These are phyloP conservation scores for Rotaria macrura DNA, from an alignment of 2,888 invertebrate genomes.

Conservation along the genomic window DNA sequence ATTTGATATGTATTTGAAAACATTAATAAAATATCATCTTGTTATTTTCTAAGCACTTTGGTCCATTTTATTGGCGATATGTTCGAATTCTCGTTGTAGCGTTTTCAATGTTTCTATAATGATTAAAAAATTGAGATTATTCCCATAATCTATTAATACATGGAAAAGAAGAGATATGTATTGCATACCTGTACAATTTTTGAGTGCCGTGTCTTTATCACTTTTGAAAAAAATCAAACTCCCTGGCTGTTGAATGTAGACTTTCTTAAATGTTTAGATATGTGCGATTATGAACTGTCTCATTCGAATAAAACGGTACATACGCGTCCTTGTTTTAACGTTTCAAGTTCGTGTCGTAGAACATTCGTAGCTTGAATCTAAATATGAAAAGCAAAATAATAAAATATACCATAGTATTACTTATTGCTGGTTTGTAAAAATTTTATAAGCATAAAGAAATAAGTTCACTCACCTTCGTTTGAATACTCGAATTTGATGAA, in stretches of 20 bases:
- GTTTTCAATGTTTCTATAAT: not conserved
- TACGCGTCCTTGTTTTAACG: not conserved
- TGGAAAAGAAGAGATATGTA: too few relatives aligned
- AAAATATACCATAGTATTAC: not conserved
- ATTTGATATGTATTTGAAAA: too few relatives aligned
- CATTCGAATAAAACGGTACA: not conserved
- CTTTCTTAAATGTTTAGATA: not conserved
- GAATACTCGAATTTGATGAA: not conserved
- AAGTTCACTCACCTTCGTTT: not conserved
- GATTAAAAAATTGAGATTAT: not conserved
- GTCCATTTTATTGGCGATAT: not conserved
- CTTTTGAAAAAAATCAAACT: slow-evolving; percentile 28
- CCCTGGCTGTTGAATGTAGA: slow-evolving; percentile 19
- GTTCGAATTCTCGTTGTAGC: not conserved
- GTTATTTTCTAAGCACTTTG: not conserved
- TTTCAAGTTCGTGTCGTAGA: not conserved
- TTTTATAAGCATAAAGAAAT: too few relatives aligned
- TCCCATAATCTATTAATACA: too few relatives aligned
- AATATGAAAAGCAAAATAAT: too few relatives aligned
- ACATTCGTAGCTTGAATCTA: not conserved
- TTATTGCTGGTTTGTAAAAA: too few relatives aligned
- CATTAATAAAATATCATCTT: too few relatives aligned
- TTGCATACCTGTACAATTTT: not conserved
- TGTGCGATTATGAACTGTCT: too few relatives aligned
- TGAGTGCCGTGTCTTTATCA: slow-evolving; percentile 20